phyloP scores from a whole-genome alignment of 1,140 invertebrate species.

The Saccostrea glomerata region DNA sequence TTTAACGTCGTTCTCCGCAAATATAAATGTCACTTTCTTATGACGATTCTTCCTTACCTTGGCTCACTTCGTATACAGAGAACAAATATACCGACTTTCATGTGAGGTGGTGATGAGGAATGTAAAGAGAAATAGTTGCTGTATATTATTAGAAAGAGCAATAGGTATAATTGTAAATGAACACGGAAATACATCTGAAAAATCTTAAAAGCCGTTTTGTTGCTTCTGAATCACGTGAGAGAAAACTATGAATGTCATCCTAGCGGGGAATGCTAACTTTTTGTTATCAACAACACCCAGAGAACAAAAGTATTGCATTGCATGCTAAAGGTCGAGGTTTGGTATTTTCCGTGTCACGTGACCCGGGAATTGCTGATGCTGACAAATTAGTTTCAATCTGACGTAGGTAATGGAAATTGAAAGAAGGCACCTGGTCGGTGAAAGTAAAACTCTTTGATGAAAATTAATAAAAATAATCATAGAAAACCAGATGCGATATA shows the following conservation, averaged over 20 bases:
- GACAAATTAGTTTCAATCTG: constrained; percentile 34
- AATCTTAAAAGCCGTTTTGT: too few species aligned
- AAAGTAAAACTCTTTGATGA: constrained; percentile 10
- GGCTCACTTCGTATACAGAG: too few species aligned
- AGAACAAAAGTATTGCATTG: constrained; percentile 23
- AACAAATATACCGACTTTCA: too few species aligned
- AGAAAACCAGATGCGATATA: background rate
- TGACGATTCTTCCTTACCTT: too few species aligned
- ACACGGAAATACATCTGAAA: too few species aligned
- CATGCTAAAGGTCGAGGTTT: background rate
- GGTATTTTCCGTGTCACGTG: constrained; percentile 29
- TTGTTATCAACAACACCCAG: background rate
- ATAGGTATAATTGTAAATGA: too few species aligned
- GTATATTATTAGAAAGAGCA: too few species aligned
- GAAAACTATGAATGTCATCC: background rate
- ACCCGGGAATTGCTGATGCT: constrained; percentile 19
- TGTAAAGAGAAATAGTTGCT: too few species aligned
- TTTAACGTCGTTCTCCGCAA: too few species aligned
- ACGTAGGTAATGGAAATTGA: constrained; percentile 23
- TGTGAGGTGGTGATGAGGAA: too few species aligned
- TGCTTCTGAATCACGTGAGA: too few species aligned
- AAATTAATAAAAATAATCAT: constrained; percentile 17
- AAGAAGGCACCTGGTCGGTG: background rate
- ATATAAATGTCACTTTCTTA: too few species aligned
- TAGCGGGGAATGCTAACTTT: background rate